Conservation (phyloP, 2,113 vertebrate genomes). For the Nesoenas mayeri region DNA sequence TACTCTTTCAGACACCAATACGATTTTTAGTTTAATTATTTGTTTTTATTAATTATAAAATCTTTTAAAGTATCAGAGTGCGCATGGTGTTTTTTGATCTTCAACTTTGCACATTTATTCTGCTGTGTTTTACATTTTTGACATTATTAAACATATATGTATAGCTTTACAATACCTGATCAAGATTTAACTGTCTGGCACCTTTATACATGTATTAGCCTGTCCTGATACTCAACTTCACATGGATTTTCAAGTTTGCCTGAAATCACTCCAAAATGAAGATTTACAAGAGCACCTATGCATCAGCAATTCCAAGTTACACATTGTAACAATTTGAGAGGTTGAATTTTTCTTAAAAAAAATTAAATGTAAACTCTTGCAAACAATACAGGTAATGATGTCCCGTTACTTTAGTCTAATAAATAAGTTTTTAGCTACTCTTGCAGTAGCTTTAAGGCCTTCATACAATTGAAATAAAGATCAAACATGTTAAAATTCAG, state of each 20-base stretch:
- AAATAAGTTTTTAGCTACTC: slow-evolving; percentile 77
- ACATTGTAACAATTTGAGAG: slow-evolving; percentile 46
- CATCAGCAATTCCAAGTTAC: slow-evolving; percentile 43
- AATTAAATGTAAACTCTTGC: slow-evolving; percentile 71
- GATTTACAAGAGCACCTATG: slow-evolving; percentile 64
- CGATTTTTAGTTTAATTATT: slow-evolving; percentile 65
- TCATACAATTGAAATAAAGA: slow-evolving; percentile 75
- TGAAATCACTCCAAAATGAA: slow-evolving; percentile 57
- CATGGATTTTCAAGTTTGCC: slow-evolving; percentile 27
- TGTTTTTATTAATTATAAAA: slow-evolving; percentile 78
- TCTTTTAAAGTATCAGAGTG: slow-evolving; percentile 70
- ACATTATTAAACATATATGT: slow-evolving; percentile 75
- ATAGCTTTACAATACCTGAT: slow-evolving; percentile 78
- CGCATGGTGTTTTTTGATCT: slow-evolving; percentile 63
- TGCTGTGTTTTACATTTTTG: slow-evolving; percentile 72
- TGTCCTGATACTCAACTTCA: slow-evolving; percentile 47
- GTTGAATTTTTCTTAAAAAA: slow-evolving; percentile 64
- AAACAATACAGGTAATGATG: slow-evolving; percentile 62
- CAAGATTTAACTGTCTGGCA: slow-evolving; percentile 72
- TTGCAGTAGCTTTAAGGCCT: slow-evolving; percentile 82
- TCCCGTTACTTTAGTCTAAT: slow-evolving; percentile 71
- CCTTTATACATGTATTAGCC: slow-evolving; percentile 64
- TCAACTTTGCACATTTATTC: slow-evolving; percentile 70
- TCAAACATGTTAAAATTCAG: slow-evolving; percentile 76
- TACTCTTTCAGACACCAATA: slow-evolving; percentile 64